Evolutionary conservation across 2,113 vertebrate genomes (phyloP), one percentile per base, ranked within the genome.

Genomic region (Thymallus thymallus): DNA sequence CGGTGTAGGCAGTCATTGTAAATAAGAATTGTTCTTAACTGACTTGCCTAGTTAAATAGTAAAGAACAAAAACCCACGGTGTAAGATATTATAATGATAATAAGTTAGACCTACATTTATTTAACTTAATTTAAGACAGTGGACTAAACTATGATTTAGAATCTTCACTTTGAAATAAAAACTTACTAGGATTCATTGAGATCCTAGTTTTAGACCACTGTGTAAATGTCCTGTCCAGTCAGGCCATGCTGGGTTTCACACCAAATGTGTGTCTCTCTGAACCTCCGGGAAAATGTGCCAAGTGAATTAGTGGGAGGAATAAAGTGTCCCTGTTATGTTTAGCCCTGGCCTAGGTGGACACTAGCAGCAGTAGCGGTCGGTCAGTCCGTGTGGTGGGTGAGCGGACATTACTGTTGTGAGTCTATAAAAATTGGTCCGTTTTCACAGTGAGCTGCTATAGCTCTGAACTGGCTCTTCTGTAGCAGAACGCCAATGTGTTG

Each of bases 321-420:
- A 63, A 69, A 61, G 76, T 76, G 69, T 85, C 71, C 75, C 75
- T 86, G 82, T 89, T 85, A 71, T 84, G 83, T 87, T 87, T 84
- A 78, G 79, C 61, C 67, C 62, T 61, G 80, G n/a, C 67, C 65
- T 56, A 78, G 20, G 76, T 55, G 66, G 51, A 68, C 63, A 78
- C 62, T 29, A 62, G 71, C 45, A 68, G 70, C 64, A 69, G 78
- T 35, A 60, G 70, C 24, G 32, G 69, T 1, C 48, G 22, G 23
- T 24, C n/a, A 80, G 45, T 76, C 9, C n/a, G 71, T 35, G 5
- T n/a, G 23, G 73, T 68, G 65, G 74, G n/a, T 61, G 26, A 56
- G 73, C 73, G 68, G 73, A 73, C 30, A 71, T 56, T n/a, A 65
- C 76, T 67, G 20, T 35, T 32, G 7, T 45, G 29, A 76, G 72